Evolutionary conservation across 2,797 vertebrate species (phyloP), one percentile per base, ranked within the genome.

Genomic region (Muscicapa striata): DNA sequence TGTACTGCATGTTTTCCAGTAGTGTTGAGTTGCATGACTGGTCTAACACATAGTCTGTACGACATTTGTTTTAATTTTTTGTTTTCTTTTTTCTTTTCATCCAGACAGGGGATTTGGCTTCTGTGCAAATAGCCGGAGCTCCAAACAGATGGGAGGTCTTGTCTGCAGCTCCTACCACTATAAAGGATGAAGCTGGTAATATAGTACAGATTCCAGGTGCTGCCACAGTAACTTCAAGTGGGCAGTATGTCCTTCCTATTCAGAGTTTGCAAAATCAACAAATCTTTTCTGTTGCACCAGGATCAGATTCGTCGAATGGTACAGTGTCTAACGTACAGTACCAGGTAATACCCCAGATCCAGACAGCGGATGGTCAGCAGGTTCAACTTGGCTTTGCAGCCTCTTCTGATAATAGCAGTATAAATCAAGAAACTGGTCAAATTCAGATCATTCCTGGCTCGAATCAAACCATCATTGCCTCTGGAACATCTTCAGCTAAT

Each of bases 341-440:
- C 98, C 99, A 99, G 98, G 99, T 99, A 98, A 99, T 99, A 98
- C 99, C 99, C 98, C 99, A 99, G 97, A 98, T 99, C 97, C 99
- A 99, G 97, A 98, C 99, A 85, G 97, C 99, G 90, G 99, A 99
- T 89, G 99, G 99, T 97, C 98, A 98, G 87, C 98, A 98, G 84
- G 98, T 98, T 97, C 99, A 99, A 94, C 98, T 99, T 97, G 98
- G 98, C 97, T 99, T 99, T 97, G 98, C 99, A 96, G 97, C 99
- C 48, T 98, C 99, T 61, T 97, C 98, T 97, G 99, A 99, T 89
- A 99, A 98, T 96, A 97, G 98, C 79, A 98, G 98, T 87, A 98
- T 99, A 98, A 98, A 98, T 98, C 99, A 99, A 98, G 99, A 99
- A 97, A 98, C 98, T 84, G 98, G 99, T 97, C 99, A 99, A 97